Conservation (phyloP, 2,797 vertebrate species). For the Syndactyla subalaris region DNA sequence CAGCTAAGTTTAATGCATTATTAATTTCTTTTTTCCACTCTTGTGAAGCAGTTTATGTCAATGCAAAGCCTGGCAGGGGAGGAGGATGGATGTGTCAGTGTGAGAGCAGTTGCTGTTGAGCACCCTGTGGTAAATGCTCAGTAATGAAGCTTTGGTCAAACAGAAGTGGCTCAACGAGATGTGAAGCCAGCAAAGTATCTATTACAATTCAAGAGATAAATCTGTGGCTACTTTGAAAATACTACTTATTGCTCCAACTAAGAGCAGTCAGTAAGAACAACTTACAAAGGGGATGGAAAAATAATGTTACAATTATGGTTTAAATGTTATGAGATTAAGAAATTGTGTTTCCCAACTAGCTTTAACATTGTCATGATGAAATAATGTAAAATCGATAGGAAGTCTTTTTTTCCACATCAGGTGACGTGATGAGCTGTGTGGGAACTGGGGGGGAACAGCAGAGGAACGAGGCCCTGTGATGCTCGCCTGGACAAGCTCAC, state of each 20-base stretch:
- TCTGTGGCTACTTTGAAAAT: not conserved
- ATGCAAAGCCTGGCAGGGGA: not conserved
- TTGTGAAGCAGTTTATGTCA: not conserved
- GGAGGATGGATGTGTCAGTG: not conserved
- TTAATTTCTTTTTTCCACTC: not conserved
- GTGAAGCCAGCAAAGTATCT: not conserved
- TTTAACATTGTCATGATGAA: not conserved
- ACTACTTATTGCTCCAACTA: not conserved
- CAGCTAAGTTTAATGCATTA: not conserved
- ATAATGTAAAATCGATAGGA: not conserved
- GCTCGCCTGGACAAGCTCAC: not conserved
- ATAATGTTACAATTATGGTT: not conserved
- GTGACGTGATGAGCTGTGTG: not conserved
- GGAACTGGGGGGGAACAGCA: not conserved
- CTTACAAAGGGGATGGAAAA: not conserved
- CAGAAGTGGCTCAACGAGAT: not conserved
- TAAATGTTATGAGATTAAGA: not conserved
- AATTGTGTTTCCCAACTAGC: not conserved
- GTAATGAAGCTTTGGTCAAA: not conserved
- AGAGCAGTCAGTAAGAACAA: not conserved
- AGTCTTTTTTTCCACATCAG: fast-evolving
- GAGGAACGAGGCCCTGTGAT: not conserved
- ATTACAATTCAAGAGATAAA: not conserved
- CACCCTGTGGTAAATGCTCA: not conserved
- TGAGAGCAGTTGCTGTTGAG: not conserved